Evolutionary conservation across 2,113 vertebrate genomes (phyloP).

Genomic region (Rhagologus leucostigma): DNA sequence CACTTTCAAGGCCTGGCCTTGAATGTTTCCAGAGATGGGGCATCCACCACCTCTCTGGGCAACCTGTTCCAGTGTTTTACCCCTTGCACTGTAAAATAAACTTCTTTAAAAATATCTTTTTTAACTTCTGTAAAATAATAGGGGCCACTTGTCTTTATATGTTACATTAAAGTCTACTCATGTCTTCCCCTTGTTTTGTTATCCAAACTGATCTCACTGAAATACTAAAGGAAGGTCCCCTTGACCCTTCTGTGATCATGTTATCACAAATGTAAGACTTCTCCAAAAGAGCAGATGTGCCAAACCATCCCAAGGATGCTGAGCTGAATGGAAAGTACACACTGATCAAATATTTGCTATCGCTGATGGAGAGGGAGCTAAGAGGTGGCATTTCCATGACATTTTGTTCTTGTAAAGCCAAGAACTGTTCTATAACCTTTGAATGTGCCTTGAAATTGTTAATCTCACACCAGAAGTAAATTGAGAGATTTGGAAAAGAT

Average conservation of each 20-base stretch:
- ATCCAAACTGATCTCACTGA: not conserved
- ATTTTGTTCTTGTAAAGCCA: conserved; percentile 43
- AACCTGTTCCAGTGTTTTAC: not conserved
- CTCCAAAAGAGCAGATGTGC: not conserved
- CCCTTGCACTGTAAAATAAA: not conserved
- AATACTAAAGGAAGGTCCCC: not conserved
- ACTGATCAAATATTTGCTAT: conserved; percentile 29
- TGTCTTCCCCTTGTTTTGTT: not conserved
- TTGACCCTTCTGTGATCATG: not conserved
- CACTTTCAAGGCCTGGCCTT: not conserved
- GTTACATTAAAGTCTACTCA: not conserved
- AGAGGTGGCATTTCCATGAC: conserved; percentile 19
- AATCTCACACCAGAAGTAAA: not conserved
- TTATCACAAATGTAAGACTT: not conserved
- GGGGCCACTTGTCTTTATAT: not conserved
- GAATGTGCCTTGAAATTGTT: conserved; percentile 1
- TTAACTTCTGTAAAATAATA: not conserved
- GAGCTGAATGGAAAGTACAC: conserved; percentile 31
- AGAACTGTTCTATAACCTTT: conserved; percentile 31
- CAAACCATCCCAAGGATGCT: not conserved
- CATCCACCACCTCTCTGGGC: not conserved
- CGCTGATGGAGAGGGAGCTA: not conserved
- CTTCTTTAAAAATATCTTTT: not conserved
- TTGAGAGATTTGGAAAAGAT: not conserved
- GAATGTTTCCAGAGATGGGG: not conserved